These are phyloP conservation scores for Neostethus bicornis DNA, from an alignment of 2,797 vertebrate species.

Conservation along the genomic window DNA sequence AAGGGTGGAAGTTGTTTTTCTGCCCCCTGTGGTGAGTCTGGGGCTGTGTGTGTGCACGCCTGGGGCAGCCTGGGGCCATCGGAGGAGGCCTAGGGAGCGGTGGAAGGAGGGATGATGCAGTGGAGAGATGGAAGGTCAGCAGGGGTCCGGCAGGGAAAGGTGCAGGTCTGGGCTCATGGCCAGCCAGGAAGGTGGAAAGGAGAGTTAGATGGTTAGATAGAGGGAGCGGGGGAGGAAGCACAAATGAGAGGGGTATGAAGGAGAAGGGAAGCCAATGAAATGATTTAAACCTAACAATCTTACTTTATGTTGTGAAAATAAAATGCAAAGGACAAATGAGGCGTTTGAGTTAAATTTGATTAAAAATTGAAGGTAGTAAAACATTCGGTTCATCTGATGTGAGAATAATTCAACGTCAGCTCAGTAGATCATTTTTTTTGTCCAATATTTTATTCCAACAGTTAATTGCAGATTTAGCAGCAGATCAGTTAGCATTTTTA, in stretches of 20 bases:
- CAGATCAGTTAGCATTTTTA: conserved; percentile 5
- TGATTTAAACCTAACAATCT: conserved; percentile 5
- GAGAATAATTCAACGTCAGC: too few species aligned
- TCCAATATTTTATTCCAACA: background rate
- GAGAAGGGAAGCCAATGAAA: conserved; percentile 21
- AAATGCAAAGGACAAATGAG: too few species aligned
- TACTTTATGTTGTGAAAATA: too few species aligned
- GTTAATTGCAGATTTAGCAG: conserved; percentile 11
- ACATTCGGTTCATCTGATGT: background rate
- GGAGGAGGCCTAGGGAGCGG: conserved; percentile 74
- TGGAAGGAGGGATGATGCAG: conserved; percentile 62
- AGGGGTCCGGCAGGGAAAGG: conserved; percentile 72
- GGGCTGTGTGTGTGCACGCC: conserved; percentile 51
- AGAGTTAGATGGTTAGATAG: conserved; percentile 30
- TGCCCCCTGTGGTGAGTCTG: conserved; percentile 79
- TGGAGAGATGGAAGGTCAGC: conserved; percentile 70
- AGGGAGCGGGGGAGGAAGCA: background rate
- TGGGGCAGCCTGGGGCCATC: conserved; percentile 78
- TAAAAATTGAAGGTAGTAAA: conserved; percentile 4
- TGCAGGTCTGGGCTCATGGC: conserved; percentile 72
- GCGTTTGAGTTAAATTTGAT: background rate
- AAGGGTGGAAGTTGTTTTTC: conserved; percentile 84
- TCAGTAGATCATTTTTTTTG: background rate
- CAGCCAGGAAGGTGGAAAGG: conserved; percentile 65
- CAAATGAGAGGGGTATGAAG: conserved; percentile 13